phyloP scores from a whole-genome alignment of 2,113 vertebrate species.

The Phrynosoma blainvillii region DNA sequence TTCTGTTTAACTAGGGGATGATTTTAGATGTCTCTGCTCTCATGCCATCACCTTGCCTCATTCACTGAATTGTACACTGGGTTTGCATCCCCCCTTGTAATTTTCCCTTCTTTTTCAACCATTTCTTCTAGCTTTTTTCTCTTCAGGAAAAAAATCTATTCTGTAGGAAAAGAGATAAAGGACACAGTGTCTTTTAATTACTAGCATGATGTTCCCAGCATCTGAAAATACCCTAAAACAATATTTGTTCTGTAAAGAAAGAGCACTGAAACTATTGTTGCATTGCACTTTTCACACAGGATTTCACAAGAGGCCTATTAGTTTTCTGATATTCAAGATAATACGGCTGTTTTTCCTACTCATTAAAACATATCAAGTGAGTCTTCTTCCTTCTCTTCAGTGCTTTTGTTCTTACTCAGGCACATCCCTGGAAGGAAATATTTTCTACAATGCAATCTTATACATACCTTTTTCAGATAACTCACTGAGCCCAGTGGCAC shows the following conservation, averaged over 20 bases:
- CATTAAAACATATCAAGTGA: not conserved
- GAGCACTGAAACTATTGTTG: not conserved
- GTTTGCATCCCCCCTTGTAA: not conserved
- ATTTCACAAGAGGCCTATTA: not conserved
- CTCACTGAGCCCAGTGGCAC: not conserved
- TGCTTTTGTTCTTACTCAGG: not conserved
- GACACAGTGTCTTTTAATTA: too few relatives aligned
- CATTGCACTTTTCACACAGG: not conserved
- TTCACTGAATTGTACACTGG: too few relatives aligned
- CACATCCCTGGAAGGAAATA: not conserved
- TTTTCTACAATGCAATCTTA: not conserved
- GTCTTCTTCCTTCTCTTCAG: not conserved
- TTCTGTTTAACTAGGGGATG: not conserved
- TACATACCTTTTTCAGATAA: not conserved
- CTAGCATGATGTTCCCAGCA: too few relatives aligned
- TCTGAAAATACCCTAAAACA: not conserved
- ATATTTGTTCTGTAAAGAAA: constrained; percentile 2
- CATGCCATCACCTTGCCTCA: too few relatives aligned
- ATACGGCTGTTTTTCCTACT: not conserved
- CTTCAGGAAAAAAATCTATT: too few relatives aligned
- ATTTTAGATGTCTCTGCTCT: too few relatives aligned
- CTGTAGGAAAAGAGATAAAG: too few relatives aligned
- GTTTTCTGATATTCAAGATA: not conserved
- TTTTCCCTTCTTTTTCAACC: not conserved
- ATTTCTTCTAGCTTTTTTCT: not conserved